Percentiles rank a stretch among this genome's conserved stretches.
Evolutionary conservation across 2,113 vertebrate genomes (phyloP).

Genomic region (Leptobrachium leishanense): DNA sequence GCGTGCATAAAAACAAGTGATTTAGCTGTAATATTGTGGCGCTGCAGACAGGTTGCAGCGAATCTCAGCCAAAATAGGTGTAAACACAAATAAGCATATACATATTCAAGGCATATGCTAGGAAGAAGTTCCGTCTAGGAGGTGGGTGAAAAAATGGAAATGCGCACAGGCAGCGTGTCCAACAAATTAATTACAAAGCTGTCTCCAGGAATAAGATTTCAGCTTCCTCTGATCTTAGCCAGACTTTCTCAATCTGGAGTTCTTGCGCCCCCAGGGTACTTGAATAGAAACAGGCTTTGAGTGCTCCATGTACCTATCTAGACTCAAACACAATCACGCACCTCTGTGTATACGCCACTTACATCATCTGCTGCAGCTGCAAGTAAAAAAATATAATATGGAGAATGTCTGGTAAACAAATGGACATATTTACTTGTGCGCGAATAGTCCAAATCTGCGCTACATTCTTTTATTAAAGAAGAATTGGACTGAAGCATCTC

Average conservation of each 20-base stretch:
- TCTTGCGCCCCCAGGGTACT: neutral
- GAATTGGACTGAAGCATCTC: too few species aligned
- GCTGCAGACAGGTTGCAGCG: neutral
- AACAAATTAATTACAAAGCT: conserved; percentile 17
- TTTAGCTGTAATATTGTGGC: neutral
- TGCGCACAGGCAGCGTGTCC: conserved; percentile 6
- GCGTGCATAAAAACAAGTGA: neutral
- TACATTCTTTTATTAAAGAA: too few species aligned
- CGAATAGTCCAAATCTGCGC: too few species aligned
- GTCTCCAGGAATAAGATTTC: conserved; percentile 6
- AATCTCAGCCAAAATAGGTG: neutral
- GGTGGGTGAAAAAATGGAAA: conserved; percentile 17
- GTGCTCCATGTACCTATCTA: neutral
- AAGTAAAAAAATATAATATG: conserved; percentile 14
- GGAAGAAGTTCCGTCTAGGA: neutral
- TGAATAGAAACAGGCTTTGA: neutral
- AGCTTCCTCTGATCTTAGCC: conserved; percentile 22
- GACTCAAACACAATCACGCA: neutral
- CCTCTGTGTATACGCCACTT: conserved; percentile 2
- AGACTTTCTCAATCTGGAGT: neutral
- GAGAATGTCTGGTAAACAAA: too few species aligned
- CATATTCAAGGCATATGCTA: neutral
- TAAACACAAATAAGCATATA: conserved; percentile 2
- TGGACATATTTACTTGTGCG: too few species aligned
- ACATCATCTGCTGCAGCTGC: neutral